These are phyloP conservation scores for Cuculus canorus DNA, from an alignment of 2,797 vertebrate genomes.

Conservation along the genomic window DNA sequence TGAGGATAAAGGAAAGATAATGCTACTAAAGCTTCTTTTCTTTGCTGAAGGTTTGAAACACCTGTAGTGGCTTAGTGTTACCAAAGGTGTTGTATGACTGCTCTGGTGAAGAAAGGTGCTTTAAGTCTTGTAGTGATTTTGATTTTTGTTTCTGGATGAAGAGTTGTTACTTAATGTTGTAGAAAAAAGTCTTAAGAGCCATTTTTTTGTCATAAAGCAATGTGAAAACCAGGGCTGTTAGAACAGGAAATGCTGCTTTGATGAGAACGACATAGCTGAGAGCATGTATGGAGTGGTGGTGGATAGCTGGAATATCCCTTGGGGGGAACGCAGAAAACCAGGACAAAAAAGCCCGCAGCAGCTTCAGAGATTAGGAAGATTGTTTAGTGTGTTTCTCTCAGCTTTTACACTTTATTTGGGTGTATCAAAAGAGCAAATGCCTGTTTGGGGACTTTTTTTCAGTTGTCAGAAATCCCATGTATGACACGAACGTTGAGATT, in stretches of 20 bases:
- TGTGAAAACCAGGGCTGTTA: neutral
- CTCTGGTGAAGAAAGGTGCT: neutral
- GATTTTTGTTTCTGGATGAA: neutral
- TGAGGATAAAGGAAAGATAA: neutral
- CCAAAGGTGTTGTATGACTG: neutral
- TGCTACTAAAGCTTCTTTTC: neutral
- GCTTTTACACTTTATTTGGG: neutral
- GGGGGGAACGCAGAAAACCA: neutral
- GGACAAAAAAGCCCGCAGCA: neutral
- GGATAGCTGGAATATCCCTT: neutral
- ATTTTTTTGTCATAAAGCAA: neutral
- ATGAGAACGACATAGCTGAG: neutral
- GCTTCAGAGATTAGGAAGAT: neutral
- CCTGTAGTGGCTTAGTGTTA: neutral
- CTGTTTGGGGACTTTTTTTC: neutral
- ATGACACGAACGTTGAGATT: neutral
- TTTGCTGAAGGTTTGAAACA: neutral
- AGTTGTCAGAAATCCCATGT: neutral
- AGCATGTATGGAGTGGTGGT: neutral
- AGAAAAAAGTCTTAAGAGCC: neutral
- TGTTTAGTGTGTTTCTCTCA: neutral
- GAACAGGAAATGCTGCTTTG: neutral
- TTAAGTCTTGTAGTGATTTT: neutral
- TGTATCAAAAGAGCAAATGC: neutral
- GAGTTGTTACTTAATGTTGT: neutral